Conservation (phyloP, 2,113 vertebrate genomes). For the Embiotoca jacksoni region DNA sequence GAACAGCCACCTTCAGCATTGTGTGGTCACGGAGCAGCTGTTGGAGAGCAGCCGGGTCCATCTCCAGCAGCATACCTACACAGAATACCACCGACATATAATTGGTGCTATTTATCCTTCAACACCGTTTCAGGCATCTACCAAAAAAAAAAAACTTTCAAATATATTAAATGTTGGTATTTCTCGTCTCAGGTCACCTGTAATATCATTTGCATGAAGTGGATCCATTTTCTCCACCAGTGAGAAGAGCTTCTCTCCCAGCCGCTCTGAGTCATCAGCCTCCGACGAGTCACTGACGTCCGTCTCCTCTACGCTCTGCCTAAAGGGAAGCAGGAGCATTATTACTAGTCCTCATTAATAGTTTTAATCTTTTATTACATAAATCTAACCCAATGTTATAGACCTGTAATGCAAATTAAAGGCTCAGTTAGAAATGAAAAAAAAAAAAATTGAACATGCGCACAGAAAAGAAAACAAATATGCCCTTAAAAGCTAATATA, state of each 20-base stretch:
- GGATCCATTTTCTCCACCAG: slow-evolving; percentile 80
- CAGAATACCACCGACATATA: background rate
- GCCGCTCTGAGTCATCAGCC: slow-evolving; percentile 75
- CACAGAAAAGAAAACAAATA: background rate
- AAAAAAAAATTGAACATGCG: no score
- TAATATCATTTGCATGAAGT: slow-evolving; percentile 82
- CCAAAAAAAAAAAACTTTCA: background rate
- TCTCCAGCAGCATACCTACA: slow-evolving; percentile 86
- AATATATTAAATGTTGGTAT: background rate
- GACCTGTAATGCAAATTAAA: no score
- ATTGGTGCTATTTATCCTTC: background rate
- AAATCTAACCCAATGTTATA: no score
- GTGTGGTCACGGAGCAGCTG: slow-evolving; percentile 76
- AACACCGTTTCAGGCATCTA: background rate
- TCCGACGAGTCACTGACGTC: slow-evolving; percentile 76
- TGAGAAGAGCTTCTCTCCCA: slow-evolving; percentile 84
- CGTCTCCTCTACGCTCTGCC: slow-evolving; percentile 62
- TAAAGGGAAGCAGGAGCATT: slow-evolving; percentile 32
- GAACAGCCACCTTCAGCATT: slow-evolving; percentile 80
- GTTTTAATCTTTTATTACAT: no score
- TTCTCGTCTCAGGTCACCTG: slow-evolving; percentile 71
- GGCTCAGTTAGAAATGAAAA: background rate
- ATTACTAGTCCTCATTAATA: no score
- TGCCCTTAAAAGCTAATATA: background rate
- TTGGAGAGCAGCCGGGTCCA: slow-evolving; percentile 76